Evolutionary conservation across 1,140 invertebrate genomes (phyloP).

Genomic region (Mercenaria mercenaria): DNA sequence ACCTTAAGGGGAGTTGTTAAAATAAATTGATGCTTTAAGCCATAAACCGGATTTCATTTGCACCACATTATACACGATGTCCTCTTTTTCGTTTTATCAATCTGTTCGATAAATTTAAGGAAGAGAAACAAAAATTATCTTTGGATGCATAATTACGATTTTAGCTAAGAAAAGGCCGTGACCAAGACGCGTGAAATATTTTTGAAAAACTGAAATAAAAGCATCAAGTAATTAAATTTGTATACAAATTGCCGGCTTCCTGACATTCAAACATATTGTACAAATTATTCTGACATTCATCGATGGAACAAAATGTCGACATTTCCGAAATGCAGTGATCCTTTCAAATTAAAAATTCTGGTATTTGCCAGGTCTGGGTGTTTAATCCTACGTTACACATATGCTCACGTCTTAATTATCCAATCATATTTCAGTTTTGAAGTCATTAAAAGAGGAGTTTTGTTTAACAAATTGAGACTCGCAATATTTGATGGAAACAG

Average conservation of each 20-base stretch:
- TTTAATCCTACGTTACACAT: background rate
- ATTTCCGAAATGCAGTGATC: background rate
- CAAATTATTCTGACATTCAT: background rate
- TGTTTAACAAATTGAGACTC: conserved; percentile 23
- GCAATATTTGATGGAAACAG: background rate
- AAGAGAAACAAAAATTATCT: too few relatives aligned
- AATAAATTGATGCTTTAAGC: too few relatives aligned
- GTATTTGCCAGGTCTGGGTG: background rate
- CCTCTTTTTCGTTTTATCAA: too few relatives aligned
- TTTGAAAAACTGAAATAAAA: too few relatives aligned
- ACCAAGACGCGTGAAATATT: too few relatives aligned
- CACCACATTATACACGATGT: too few relatives aligned
- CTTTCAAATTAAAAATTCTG: background rate
- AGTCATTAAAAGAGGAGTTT: conserved; percentile 9
- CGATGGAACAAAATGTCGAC: background rate
- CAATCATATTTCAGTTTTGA: background rate
- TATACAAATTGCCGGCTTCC: background rate
- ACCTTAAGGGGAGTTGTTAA: too few relatives aligned
- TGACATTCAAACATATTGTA: background rate
- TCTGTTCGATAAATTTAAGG: too few relatives aligned
- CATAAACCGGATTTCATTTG: too few relatives aligned
- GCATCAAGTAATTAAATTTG: background rate
- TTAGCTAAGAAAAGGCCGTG: too few relatives aligned
- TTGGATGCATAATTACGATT: too few relatives aligned
- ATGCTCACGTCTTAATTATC: background rate